These are phyloP conservation scores for Anabacerthia variegaticeps DNA, from an alignment of 2,797 vertebrate genomes.

Conservation along the genomic window DNA sequence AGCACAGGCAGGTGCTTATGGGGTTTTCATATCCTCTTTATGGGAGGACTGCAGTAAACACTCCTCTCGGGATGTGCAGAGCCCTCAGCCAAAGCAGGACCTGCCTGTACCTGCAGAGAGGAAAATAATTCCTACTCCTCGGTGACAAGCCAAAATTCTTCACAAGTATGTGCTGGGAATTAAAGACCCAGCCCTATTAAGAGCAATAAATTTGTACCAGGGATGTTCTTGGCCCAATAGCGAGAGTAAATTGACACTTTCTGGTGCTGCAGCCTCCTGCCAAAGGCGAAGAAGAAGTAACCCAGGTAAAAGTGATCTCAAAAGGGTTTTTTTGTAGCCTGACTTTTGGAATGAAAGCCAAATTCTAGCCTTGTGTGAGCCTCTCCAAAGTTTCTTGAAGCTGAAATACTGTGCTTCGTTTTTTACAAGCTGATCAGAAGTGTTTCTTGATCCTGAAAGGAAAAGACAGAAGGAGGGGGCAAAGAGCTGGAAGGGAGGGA, in stretches of 20 bases:
- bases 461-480: neutral
- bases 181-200: constrained; percentile 67
- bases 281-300: constrained; percentile 29
- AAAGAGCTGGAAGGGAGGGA: neutral
- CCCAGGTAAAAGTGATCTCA: constrained; percentile 35
- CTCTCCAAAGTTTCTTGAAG: neutral
- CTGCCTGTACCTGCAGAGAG: constrained; percentile 60
- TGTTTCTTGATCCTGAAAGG: neutral
- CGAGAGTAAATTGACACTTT: constrained; percentile 48
- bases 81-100: constrained; percentile 48
- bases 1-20: constrained; percentile 9
- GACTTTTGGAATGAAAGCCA: neutral
- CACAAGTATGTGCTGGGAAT: constrained; percentile 51
- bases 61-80: neutral
- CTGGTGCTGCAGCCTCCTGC: neutral
- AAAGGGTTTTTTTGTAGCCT: neutral
- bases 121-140: constrained; percentile 58
- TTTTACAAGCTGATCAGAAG: constrained; percentile 2
- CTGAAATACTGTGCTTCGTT: neutral
- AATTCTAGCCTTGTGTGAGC: neutral
- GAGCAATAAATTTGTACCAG: constrained; percentile 63
- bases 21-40: neutral
- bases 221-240: constrained; percentile 41
- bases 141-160: constrained; percentile 70
- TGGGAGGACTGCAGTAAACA: neutral